Base-by-base conservation (phyloP, 2,888 invertebrate genomes). In the Coenonympha arcania region DNA sequence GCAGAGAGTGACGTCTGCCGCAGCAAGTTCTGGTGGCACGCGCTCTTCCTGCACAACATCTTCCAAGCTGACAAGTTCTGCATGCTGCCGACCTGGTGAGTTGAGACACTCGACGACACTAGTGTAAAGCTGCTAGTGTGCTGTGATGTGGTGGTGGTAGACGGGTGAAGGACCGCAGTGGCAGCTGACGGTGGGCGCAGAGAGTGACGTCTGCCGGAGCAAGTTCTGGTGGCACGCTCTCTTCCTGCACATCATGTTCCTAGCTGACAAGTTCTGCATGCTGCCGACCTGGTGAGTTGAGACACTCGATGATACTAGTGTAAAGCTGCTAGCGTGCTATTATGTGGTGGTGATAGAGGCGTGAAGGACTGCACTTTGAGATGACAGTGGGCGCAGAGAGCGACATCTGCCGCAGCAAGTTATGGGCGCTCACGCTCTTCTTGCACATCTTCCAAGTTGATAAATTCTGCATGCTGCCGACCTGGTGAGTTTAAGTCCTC, bases 11-110 rank as follows among this genome's bases (percentile, higher is more conserved):
- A 52, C 1, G 48, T 63, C 16, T 82, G 81, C 55, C 61, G 74
- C 2, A 58, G 57, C 50, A 76, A 76, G 62, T 77, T 77, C 65
- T 77, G 76, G 76, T 44, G 65, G 1, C 81, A 80, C 39, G 67
- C 61, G 9, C 3, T 6, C 3, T 6, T 20, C 16, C 31, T 31
- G 24, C 68, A 79, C 59, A 80, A 81, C 63, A 56, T 77, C 6
- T 46, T 73, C 2, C 44, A 65, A 0, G 59, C 72, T 0, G 68
- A 74, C 0, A 68, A 73, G n/a, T 66, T 69, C 47, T 81, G 82
- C 48, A 56, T 80, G 11, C 59, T 75, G 5, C 36, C 36, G 1
- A 36, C 20, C 4, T 20, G 19, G 19, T 36, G 9, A 36, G 36
- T 28, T 11, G n/a, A n/a, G n/a, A 11, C 4, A 11, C 28, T n/a